phyloP scores from a whole-genome alignment of 2,888 invertebrate genomes.

The Rhogogaster chlorosoma region DNA sequence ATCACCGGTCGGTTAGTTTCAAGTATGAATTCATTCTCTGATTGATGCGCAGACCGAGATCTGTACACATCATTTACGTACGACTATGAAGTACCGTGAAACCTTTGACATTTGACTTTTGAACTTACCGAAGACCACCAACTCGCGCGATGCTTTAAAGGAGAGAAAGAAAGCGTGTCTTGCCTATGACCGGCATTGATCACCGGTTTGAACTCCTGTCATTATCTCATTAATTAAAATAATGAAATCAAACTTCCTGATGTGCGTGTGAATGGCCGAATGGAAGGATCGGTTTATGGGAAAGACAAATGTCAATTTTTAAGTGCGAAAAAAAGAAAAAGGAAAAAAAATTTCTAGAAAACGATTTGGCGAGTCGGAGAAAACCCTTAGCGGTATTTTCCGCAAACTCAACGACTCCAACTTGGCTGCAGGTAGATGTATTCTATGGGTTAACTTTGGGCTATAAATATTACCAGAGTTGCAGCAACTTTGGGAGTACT shows the following conservation, averaged over 20 bases:
- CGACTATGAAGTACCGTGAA: background rate
- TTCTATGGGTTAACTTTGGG: background rate
- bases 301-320: background rate
- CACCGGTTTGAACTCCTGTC: background rate
- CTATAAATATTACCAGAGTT: slow-evolving; percentile 16
- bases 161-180: background rate
- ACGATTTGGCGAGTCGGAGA: background rate
- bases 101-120: slow-evolving; percentile 4
- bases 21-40: background rate
- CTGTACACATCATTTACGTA: background rate
- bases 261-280: background rate
- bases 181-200: background rate
- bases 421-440: background rate
- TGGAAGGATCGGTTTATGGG: background rate
- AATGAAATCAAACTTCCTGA: background rate
- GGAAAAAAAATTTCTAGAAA: background rate
- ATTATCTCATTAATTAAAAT: background rate
- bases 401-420: background rate
- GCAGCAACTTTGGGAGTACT: background rate
- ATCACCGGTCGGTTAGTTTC: background rate
- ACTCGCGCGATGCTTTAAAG: background rate
- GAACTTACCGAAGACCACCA: background rate
- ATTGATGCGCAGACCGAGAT: background rate
- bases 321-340: background rate
- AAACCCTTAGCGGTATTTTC: slow-evolving; percentile 10